These are phyloP conservation scores for Drosophila neutralis DNA, from an alignment of 2,888 invertebrate species.

Conservation along the genomic window DNA sequence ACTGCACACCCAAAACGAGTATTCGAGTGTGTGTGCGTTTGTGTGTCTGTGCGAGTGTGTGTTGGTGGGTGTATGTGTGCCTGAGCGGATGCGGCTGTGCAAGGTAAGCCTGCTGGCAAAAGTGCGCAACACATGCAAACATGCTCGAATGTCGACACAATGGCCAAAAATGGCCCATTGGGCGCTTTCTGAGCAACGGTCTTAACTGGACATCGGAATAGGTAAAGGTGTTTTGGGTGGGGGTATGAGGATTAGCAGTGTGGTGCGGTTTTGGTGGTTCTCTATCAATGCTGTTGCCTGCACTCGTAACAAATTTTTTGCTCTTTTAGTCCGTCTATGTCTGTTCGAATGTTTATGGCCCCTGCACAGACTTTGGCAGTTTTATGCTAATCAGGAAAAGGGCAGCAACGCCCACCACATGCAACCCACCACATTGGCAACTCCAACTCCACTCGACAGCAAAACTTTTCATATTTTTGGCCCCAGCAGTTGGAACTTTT, in stretches of 20 bases:
- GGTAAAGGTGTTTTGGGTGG: neutral
- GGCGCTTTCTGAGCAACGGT: slow-evolving; percentile 56
- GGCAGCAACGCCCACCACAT: slow-evolving; percentile 42
- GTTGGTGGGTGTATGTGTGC: slow-evolving; percentile 12
- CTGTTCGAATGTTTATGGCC: slow-evolving; percentile 61
- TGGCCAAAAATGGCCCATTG: slow-evolving; percentile 57
- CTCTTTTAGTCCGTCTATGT: slow-evolving; percentile 21
- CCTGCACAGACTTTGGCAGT: slow-evolving; percentile 73
- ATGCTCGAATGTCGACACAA: slow-evolving; percentile 44
- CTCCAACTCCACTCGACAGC: slow-evolving; percentile 40
- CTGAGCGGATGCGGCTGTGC: slow-evolving; percentile 28
- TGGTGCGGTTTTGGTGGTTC: slow-evolving; percentile 20
- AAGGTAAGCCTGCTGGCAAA: slow-evolving; percentile 61
- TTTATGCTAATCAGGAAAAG: slow-evolving; percentile 79
- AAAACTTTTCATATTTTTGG: slow-evolving; percentile 76
- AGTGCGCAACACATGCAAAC: slow-evolving; percentile 74
- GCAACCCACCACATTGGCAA: slow-evolving; percentile 16
- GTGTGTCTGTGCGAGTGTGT: slow-evolving; percentile 11
- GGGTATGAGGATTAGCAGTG: neutral
- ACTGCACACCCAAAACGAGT: slow-evolving; percentile 16
- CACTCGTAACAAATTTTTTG: slow-evolving; percentile 71
- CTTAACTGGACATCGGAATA: slow-evolving; percentile 14
- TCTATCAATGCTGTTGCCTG: slow-evolving; percentile 50
- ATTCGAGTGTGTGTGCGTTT: slow-evolving; percentile 5
- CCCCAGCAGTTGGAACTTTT: slow-evolving; percentile 58